Conservation (phyloP, 2,888 invertebrate genomes). For the Diarsia rubi region DNA sequence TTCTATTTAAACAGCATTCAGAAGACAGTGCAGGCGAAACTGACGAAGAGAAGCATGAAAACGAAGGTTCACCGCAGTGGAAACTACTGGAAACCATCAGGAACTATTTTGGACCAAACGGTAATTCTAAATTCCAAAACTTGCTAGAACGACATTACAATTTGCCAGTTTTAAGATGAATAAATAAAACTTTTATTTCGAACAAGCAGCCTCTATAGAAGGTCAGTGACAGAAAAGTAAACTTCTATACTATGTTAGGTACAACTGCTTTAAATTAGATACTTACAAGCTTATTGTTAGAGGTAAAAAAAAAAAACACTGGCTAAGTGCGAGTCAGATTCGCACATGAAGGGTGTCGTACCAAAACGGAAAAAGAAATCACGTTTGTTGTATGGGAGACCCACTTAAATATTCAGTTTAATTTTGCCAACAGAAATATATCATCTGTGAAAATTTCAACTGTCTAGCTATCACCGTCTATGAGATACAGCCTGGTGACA, state of each 20-base stretch:
- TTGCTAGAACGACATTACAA: not conserved
- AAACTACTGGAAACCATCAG: slow-evolving; percentile 96
- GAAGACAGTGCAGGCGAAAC: slow-evolving; percentile 91
- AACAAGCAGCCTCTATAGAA: not conserved
- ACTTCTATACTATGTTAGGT: not conserved
- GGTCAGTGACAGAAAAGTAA: not conserved
- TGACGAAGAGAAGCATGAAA: slow-evolving; percentile 92
- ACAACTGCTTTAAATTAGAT: not conserved
- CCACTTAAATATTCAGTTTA: too few species aligned
- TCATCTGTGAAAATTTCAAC: too few species aligned
- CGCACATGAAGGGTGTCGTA: too few species aligned
- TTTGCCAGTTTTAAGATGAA: not conserved
- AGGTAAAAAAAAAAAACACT: not conserved
- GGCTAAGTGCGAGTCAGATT: too few species aligned
- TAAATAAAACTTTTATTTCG: not conserved
- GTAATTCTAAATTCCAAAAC: slow-evolving; percentile 68
- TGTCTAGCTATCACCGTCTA: too few species aligned
- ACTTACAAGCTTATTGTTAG: not conserved
- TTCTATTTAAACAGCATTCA: slow-evolving; percentile 82
- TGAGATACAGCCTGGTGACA: too few species aligned
- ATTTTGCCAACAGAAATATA: too few species aligned
- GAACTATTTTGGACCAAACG: slow-evolving; percentile 84
- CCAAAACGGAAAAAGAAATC: too few species aligned
- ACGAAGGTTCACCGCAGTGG: slow-evolving; percentile 96
- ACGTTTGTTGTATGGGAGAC: too few species aligned